phyloP scores from a whole-genome alignment of 2,113 vertebrate species.

The Antigone vipio region DNA sequence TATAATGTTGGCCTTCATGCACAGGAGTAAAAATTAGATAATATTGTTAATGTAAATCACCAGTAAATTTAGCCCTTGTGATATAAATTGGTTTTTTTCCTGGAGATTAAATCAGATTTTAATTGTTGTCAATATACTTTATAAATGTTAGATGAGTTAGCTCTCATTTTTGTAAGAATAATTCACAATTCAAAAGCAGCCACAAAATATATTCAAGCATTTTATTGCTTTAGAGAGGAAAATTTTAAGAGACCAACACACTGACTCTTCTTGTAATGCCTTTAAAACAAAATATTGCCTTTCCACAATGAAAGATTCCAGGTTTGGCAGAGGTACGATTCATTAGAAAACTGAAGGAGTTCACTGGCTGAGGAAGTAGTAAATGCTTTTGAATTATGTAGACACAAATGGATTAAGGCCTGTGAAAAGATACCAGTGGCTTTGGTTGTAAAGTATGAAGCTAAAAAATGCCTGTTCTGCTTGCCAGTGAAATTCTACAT shows the following conservation, averaged over 20 bases:
- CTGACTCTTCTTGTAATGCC: not conserved
- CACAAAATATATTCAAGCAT: not conserved
- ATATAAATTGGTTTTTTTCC: not conserved
- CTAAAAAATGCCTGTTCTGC: not conserved
- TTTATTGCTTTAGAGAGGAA: conserved; percentile 13
- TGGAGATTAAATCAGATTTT: not conserved
- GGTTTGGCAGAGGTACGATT: not conserved
- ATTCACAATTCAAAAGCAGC: not conserved
- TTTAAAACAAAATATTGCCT: not conserved
- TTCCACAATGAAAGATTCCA: not conserved
- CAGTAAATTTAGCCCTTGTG: not conserved
- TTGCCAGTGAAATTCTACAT: not conserved
- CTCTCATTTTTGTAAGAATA: not conserved
- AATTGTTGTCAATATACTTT: not conserved
- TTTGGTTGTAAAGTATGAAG: not conserved
- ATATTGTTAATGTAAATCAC: not conserved
- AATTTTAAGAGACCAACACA: not conserved
- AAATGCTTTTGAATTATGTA: not conserved
- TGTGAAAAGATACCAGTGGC: not conserved
- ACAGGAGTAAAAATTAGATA: not conserved
- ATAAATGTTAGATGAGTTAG: not conserved
- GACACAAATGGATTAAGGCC: not conserved
- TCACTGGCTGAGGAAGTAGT: not conserved
- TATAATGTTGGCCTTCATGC: not conserved
- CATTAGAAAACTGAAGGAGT: not conserved